Base-by-base conservation (phyloP, 2,888 invertebrate species). In the Leucophora obtusa region DNA sequence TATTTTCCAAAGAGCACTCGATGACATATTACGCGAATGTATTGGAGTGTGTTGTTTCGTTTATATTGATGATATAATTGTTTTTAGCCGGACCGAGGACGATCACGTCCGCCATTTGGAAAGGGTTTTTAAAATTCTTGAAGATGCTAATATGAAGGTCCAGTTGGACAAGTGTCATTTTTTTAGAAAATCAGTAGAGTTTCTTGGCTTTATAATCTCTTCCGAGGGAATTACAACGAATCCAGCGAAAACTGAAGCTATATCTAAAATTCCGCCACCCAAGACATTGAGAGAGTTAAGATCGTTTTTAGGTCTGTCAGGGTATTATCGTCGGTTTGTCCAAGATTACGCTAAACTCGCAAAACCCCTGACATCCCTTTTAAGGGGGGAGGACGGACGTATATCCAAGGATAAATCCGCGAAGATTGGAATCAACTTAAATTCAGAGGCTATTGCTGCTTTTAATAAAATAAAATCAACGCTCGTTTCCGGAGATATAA, bases 151-250 rank as follows among this genome's bases (percentile, higher is more conserved):
- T 5, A 43, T 43, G 43, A 43, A 14, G 5, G 43, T 43, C 15
- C 62, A 63, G 17, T 51, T 50, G 28, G 62, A 63, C 11, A 63
- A 63, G 17, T 63, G 50, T 7, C 15, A 63, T 50, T 63, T 63
- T 15, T 63, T 63, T 17, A 63, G 6, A 33, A 11, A 43, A 14
- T 8, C 6, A 43, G 43, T 43, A 4, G 43, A 43, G 14, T 43
- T 43, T 14, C 51, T 63, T 11, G 63, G 63, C 1, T 63, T 51
- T 14, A 63, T 51, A 17, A 35, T 51, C 14, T 33, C 51, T 11
- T 14, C 33, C 6, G 18, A 51, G 0, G 51, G 63, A 18, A 51
- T 63, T 8, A 17, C 1, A 9, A 14, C 63, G 0, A 63, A 51
- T 18, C 51, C 63, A 1, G 17, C 9, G n/a, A 63, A 51, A 28